Conservation (phyloP, 2,113 vertebrate genomes). For the Pelobates fuscus region DNA sequence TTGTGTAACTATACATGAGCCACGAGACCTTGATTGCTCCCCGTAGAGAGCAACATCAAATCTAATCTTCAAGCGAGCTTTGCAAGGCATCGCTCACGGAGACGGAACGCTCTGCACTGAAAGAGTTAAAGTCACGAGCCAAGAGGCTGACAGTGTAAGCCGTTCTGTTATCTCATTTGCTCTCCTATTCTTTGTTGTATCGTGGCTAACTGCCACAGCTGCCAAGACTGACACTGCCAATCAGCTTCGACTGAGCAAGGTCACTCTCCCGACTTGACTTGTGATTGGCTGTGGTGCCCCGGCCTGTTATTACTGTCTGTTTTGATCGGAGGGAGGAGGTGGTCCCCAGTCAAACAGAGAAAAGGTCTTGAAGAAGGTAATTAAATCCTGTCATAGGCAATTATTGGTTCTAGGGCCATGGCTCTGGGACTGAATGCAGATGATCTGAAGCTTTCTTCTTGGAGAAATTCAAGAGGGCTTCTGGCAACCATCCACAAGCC, state of each 20-base stretch:
- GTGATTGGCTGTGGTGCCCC: conserved; percentile 79
- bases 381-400: conserved; percentile 92
- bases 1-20: too few species aligned
- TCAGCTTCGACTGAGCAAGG: conserved; percentile 85
- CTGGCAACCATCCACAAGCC: conserved; percentile 72
- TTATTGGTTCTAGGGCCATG: conserved; percentile 85
- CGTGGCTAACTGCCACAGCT: conserved; percentile 71
- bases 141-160: neutral
- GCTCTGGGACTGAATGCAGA: conserved; percentile 87
- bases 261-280: conserved; percentile 71
- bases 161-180: conserved; percentile 18
- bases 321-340: conserved; percentile 81
- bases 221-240: conserved; percentile 81
- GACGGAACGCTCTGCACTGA: neutral
- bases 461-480: conserved; percentile 75
- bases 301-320: conserved; percentile 82
- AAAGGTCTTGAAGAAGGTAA: conserved; percentile 87
- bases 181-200: conserved; percentile 60
- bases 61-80: too few species aligned
- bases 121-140: neutral
- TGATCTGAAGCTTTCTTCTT: conserved; percentile 80
- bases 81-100: too few species aligned
- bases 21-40: too few species aligned
- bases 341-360: conserved; percentile 86
- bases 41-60: too few species aligned